Base-by-base conservation (phyloP, 1,140 invertebrate species). In the Whitmania pigra region DNA sequence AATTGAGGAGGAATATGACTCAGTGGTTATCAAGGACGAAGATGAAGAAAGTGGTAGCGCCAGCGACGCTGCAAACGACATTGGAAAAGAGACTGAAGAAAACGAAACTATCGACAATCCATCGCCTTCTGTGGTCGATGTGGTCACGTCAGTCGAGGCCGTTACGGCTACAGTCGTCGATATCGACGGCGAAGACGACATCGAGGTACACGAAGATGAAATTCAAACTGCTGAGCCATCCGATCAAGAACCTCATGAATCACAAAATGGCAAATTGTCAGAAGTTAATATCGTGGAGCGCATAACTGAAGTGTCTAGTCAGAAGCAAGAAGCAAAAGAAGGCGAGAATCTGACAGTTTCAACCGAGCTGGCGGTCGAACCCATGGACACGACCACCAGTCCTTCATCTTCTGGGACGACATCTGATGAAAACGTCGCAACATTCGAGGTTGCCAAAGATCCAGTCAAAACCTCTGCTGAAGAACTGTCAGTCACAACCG, bases 1-100 rank as follows among this genome's bases (percentile, higher is more conserved):
- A 25, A 63, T 63, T 20, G 57, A 63, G 29, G 57, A 63, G 57
- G 57, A 63, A 63, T 63, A 63, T n/a, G 57, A 63, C 29, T 63
- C 57, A 6, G 57, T 63, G 9, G 57, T 63, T 7, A 63, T 63
- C 57, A 63, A 63, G 57, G 57, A 63, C 29, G 57, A 63, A 25
- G 57, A 63, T 3, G 57, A 63, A 4, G 54, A 57, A 57, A 36
- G 31, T 36, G 31, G 31, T 36, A 36, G 31, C 31, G 31, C 6
- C 6, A 49, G 43, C 43, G 43, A 17, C 13, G 15, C 11, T 49
- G 43, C 15, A 11, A 49, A 17, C 43, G 43, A 49, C 43, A 17
- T 13, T 49, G 43, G 43, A 3, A 49, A 49, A 13, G 43, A 49
- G 43, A 15, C 43, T 49, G 43, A 17, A 11, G 43, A 49, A 17